These are phyloP conservation scores for Octodon degus DNA, from an alignment of 2,113 vertebrate genomes.

Conservation along the genomic window DNA sequence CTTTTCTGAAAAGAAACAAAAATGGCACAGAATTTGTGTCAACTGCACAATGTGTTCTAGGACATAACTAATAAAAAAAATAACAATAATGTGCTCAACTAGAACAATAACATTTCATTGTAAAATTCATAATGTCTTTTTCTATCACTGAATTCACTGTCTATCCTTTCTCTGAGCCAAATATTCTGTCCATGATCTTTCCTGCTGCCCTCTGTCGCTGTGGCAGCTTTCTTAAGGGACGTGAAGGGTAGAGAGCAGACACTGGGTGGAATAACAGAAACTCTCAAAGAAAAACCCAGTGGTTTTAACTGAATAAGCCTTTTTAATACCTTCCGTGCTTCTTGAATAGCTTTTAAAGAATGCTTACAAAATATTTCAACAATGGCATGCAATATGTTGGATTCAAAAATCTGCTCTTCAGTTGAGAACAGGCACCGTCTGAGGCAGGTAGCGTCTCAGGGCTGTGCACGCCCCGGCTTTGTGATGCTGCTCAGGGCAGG, in stretches of 20 bases:
- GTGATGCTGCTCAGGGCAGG: not conserved
- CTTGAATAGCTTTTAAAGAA: not conserved
- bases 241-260: not conserved
- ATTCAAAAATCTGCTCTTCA: not conserved
- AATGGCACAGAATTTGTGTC: not conserved
- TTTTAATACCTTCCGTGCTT: accelerated
- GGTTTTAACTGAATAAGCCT: not conserved
- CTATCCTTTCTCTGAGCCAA: not conserved
- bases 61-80: not conserved
- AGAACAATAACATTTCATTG: not conserved
- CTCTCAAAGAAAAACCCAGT: not conserved
- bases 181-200: not conserved
- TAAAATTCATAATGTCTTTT: not conserved
- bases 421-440: accelerated
- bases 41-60: not conserved
- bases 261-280: accelerated
- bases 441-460: not conserved
- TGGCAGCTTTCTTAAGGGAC: not conserved
- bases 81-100: not conserved
- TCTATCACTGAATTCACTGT: not conserved
- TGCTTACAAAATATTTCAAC: not conserved
- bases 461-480: accelerated
- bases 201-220: not conserved
- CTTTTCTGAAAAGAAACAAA: not conserved
- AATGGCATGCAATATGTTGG: not conserved